A percentile compares a stretch with the other conserved stretches of the same genome.
Conservation (phyloP, 2,113 vertebrate genomes). For the Otolemur garnettii region DNA sequence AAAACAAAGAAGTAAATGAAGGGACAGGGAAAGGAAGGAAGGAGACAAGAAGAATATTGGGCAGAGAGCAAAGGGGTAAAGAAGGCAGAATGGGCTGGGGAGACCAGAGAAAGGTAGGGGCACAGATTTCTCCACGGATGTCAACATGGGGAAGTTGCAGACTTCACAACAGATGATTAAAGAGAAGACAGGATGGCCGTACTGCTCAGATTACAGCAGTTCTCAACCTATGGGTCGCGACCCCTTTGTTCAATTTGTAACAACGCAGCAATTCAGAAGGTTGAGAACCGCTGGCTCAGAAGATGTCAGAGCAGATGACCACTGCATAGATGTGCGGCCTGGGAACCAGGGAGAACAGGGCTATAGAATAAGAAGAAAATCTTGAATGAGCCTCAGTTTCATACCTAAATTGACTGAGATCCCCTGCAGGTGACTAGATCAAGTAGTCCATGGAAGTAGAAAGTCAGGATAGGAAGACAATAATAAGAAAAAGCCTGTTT, state of each 20-base stretch:
- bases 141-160: background rate
- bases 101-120: background rate
- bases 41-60: background rate
- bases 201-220: background rate
- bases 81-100: background rate
- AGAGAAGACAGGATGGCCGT: background rate
- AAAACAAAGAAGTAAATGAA: constrained; percentile 4
- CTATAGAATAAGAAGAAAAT: background rate
- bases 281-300: background rate
- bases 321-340: background rate
- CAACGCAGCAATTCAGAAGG: no score
- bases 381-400: background rate
- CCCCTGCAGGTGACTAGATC: background rate
- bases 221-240: no score
- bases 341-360: background rate
- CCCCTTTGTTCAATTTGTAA: no score
- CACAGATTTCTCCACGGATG: background rate
- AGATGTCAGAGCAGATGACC: background rate
- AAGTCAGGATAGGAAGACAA: background rate
- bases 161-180: background rate
- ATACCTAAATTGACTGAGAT: background rate
- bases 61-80: background rate
- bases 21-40: background rate
- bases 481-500: background rate
- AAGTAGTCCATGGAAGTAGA: background rate